A percentile compares a stretch with the other conserved stretches of the same genome.
Evolutionary conservation across 2,113 vertebrate genomes (phyloP).

Genomic region (Spheniscus mendiculus): DNA sequence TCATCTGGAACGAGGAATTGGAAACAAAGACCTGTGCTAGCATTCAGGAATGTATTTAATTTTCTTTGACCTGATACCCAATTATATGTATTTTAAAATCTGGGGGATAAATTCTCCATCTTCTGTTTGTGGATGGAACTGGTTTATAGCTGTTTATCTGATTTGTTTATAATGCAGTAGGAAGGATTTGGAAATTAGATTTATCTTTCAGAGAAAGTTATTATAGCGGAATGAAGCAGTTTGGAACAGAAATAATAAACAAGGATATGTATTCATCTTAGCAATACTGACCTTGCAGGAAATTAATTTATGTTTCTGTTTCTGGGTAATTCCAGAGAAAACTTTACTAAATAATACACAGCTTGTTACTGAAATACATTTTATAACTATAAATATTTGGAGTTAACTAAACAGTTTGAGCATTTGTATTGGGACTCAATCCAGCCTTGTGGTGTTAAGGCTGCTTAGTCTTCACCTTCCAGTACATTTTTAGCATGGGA

Average conservation of each 20-base stretch:
- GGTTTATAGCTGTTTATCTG: background rate
- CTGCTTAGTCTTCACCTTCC: background rate
- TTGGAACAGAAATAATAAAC: constrained; percentile 50
- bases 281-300: background rate
- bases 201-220: constrained; percentile 16
- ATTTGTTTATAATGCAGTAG: constrained; percentile 34
- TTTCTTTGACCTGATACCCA: background rate
- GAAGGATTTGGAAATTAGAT: constrained; percentile 35
- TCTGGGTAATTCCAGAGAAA: background rate
- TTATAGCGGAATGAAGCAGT: constrained; percentile 1
- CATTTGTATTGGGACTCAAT: background rate
- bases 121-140: background rate
- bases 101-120: background rate
- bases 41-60: background rate
- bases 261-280: constrained; percentile 5
- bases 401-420: background rate
- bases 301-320: constrained; percentile 11
- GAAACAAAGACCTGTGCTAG: background rate
- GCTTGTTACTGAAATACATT: constrained; percentile 2
- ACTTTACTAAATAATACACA: background rate
- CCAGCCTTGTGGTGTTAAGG: background rate
- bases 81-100: background rate
- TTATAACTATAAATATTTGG: background rate
- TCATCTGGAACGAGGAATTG: background rate
- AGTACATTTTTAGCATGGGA: background rate